Base-by-base conservation (phyloP, 2,797 vertebrate species). In the Garrulus glandarius region DNA sequence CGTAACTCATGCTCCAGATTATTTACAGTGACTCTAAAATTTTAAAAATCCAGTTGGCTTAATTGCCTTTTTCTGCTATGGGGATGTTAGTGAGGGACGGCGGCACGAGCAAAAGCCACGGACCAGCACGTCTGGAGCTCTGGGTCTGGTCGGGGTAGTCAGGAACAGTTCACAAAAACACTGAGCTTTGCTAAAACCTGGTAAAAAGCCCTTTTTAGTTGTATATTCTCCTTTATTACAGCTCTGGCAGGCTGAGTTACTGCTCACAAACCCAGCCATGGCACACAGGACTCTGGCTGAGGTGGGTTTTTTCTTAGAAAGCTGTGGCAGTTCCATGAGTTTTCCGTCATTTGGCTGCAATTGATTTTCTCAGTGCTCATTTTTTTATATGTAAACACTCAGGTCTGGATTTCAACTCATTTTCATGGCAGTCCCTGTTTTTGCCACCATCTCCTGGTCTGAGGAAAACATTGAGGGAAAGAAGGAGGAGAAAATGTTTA, bases 11-110 rank as follows among this genome's bases (percentile, higher is more conserved):
- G 60, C 92, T 91, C 71, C 82, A 17, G 55, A 87, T 96, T 94
- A 96, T 96, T 96, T 95, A 94, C 93, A 94, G 92, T n/a, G 82
- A 81, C 72, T 96, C 90, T 82, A 76, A 95, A 95, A 92, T 84
- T 71, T 56, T 12, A 84, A 88, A 94, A 87, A 84, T 84, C 87
- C 89, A 5, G 4, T 93, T 61, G 34, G 60, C 16, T 93, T 93
- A 56, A 91, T 94, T 84, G 95, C 46, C 32, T 87, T 77, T 85
- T 77, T 68, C 60, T 68, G 15, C 71, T 3, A 14, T 34, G 8
- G 3, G 71, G 71, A 32, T 49, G 76, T 13, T 43, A 19, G 63
- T 13, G 2, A 75, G 78, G 26, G 75, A 61, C 36, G 39, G 74
- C 0, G 3, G 50, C 32, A 18, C 4, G 4, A 52, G 65, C 44